These are phyloP conservation scores for Cotesia vestalis DNA, from an alignment of 1,140 invertebrate species.

Conservation along the genomic window DNA sequence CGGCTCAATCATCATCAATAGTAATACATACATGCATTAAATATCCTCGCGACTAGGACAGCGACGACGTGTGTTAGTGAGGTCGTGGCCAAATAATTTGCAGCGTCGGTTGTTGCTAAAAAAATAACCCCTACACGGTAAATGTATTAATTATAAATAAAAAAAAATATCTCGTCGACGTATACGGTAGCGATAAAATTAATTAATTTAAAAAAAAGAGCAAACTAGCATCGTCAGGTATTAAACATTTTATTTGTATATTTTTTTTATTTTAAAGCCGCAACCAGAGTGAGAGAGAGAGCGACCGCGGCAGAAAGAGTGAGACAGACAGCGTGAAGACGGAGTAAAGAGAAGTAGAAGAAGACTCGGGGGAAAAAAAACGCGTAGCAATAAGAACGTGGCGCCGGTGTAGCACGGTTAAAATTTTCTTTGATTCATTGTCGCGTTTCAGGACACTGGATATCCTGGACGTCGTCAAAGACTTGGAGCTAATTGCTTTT, in stretches of 20 bases:
- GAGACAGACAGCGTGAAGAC: neutral
- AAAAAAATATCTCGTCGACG: neutral
- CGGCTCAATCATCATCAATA: neutral
- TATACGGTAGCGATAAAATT: neutral
- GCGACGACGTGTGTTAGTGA: constrained; percentile 3
- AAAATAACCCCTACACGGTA: neutral
- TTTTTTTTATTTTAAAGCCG: neutral
- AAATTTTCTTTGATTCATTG: neutral
- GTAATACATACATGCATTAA: neutral
- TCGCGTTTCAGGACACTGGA: neutral
- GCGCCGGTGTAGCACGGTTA: constrained; percentile 9
- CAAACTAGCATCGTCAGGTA: neutral
- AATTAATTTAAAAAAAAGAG: neutral
- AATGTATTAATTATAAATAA: neutral
- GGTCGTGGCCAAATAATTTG: constrained; percentile 2
- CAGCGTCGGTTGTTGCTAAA: neutral
- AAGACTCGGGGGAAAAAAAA: constrained; percentile 8
- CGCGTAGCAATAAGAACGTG: constrained; percentile 18
- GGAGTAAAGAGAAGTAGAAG: neutral
- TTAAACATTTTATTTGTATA: neutral
- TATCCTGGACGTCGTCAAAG: too few relatives aligned
- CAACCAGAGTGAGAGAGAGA: constrained; percentile 11
- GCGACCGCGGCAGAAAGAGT: neutral
- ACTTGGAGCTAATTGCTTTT: too few relatives aligned
- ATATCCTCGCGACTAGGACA: neutral